phyloP scores from a whole-genome alignment of 1,140 invertebrate genomes.

The Temnothorax nylanderi region DNA sequence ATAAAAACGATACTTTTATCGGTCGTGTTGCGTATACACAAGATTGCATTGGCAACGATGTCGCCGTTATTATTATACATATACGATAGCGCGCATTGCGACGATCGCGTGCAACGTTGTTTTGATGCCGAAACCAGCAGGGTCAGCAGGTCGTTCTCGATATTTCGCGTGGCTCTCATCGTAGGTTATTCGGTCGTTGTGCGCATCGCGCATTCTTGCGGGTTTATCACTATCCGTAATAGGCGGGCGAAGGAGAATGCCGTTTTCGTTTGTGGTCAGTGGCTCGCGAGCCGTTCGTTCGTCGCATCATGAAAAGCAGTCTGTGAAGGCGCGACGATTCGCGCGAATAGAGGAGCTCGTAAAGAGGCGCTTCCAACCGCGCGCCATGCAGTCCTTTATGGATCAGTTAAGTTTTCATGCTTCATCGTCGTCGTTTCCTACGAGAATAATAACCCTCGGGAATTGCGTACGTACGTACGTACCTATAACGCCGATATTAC shows the following conservation, averaged over 20 bases:
- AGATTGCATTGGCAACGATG: constrained; percentile 20
- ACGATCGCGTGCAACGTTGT: not conserved
- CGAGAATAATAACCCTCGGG: constrained; percentile 49
- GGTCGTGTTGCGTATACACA: not conserved
- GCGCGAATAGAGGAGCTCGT: constrained; percentile 46
- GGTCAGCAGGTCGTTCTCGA: constrained; percentile 10
- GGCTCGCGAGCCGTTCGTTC: constrained; percentile 22
- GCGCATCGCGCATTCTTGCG: not conserved
- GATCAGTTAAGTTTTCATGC: constrained; percentile 59
- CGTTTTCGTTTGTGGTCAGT: constrained; percentile 53
- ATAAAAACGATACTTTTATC: not conserved
- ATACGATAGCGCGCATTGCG: not conserved
- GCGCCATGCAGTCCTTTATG: constrained; percentile 35
- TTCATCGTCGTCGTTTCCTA: constrained; percentile 38
- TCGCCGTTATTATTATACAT: not conserved
- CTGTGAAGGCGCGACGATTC: constrained; percentile 44
- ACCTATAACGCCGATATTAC: constrained; percentile 26
- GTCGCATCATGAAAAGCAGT: constrained; percentile 26
- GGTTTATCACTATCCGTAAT: constrained; percentile 17
- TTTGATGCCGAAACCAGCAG: constrained; percentile 2
- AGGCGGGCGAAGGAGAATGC: not conserved
- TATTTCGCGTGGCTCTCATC: not conserved
- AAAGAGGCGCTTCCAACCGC: constrained; percentile 18
- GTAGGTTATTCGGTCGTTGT: not conserved
- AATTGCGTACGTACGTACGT: constrained; percentile 20